These are phyloP conservation scores for Macrophya alboannulata DNA, from an alignment of 2,888 invertebrate genomes.

Conservation along the genomic window DNA sequence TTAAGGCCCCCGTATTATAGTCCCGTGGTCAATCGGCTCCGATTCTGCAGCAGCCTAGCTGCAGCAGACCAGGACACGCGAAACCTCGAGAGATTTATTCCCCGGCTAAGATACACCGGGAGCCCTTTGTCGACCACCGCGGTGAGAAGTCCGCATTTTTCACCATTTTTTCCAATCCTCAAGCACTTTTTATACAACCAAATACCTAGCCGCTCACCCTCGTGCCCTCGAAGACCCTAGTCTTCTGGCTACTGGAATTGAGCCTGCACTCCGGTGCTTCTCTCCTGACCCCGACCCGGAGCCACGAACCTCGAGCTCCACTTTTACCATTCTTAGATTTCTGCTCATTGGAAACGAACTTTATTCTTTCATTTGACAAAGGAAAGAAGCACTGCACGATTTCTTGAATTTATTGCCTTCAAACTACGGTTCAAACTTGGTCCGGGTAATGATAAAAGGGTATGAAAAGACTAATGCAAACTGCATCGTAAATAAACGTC, in stretches of 20 bases:
- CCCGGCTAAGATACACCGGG: slow-evolving; percentile 68
- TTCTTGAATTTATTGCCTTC: not conserved
- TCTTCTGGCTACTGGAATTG: slow-evolving; percentile 68
- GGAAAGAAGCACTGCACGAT: not conserved
- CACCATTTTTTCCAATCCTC: slow-evolving; percentile 71
- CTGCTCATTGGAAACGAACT: not conserved
- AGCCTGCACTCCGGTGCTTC: slow-evolving; percentile 55
- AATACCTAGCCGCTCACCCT: not conserved
- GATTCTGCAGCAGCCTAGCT: not conserved
- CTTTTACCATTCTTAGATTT: slow-evolving; percentile 1
- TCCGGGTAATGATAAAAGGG: not conserved
- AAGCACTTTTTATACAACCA: slow-evolving; percentile 54
- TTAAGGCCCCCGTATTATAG: slow-evolving; percentile 42
- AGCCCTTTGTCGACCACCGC: slow-evolving; percentile 76
- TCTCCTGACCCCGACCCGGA: slow-evolving; percentile 34
- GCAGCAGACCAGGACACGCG: slow-evolving; percentile 33
- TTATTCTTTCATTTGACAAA: not conserved
- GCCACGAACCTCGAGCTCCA: not conserved
- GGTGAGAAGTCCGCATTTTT: slow-evolving; percentile 79
- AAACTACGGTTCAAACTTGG: not conserved
- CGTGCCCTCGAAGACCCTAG: not conserved
- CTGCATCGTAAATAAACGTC: no score
- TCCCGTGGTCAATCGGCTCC: slow-evolving; percentile 33
- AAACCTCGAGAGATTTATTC: slow-evolving; percentile 52
- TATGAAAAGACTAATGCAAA: no score